Base-by-base conservation (phyloP, 2,113 vertebrate genomes). In the Pantherophis guttatus region DNA sequence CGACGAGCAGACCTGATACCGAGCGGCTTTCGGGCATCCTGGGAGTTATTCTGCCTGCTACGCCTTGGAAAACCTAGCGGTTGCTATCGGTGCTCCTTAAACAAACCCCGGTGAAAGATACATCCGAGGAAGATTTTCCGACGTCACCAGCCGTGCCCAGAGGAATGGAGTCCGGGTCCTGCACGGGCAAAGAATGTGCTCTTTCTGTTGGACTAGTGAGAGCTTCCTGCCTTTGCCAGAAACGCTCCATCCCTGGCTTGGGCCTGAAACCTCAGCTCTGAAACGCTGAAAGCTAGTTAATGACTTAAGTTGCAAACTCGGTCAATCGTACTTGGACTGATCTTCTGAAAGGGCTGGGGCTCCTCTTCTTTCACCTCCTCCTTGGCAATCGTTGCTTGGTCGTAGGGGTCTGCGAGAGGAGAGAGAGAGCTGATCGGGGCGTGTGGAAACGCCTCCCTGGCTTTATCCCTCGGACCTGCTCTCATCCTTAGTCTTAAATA, bases 291-390 rank as follows among this genome's bases (percentile, higher is more conserved):
- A 90, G 75, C 92, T 15, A 57, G 75, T 93, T 86, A 93, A 65
- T 90, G 87, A 93, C 92, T 87, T 90, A 21, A 75, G 5, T 0
- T 88, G 26, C n/a, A 15, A 70, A 54, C 52, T 94, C 89, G 12
- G 1, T 3, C 95, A 94, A 92, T 96, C 98, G 98, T 99, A 99
- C 99, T 99, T 98, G 99, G 99, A 97, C 99, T 99, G 44, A 99
- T 99, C 98, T 99, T 99, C 98, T 99, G 98, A 97, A 98, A 99
- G 0, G 99, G 98, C 87, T 99, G 99, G 0, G 98, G 98, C 93
- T 99, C 98, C 96, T 99, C 99, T 95, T 99, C 99, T 97, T 99
- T 99, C 95, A 98, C 98, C 94, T 99, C 98, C 1, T 99, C 99
- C 19, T 98, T 97, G 8, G 99, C 98, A 85, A 99, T 97, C 65